A percentile compares a stretch with the other conserved stretches of the same genome.
Conservation (phyloP, 2,888 invertebrate species). For the Cephus nigrinus region DNA sequence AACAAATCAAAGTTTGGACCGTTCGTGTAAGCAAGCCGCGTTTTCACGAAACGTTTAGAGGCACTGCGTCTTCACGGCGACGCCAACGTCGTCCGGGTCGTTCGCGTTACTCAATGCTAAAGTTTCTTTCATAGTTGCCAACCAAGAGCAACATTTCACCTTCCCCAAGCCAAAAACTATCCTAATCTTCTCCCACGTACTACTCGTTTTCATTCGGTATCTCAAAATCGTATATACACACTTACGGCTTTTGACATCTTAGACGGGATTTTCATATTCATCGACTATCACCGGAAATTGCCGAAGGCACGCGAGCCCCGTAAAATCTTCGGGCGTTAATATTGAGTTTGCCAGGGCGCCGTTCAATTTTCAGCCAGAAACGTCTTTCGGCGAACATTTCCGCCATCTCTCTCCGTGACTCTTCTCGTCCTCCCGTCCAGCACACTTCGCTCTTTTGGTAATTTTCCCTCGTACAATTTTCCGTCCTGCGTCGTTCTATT, state of each 20-base stretch:
- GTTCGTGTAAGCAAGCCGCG: neutral
- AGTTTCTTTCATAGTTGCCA: neutral
- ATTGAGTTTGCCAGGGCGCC: slow-evolving; percentile 5
- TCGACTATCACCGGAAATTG: neutral
- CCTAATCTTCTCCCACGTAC: neutral
- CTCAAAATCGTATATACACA: neutral
- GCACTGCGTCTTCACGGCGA: neutral
- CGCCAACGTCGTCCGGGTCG: neutral
- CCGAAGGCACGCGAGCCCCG: slow-evolving; percentile 4
- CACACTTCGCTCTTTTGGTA: slow-evolving; percentile 11
- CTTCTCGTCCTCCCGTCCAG: neutral
- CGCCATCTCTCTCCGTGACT: neutral
- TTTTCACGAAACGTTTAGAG: neutral
- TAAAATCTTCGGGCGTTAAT: slow-evolving; percentile 21
- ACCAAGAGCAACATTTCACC: neutral
- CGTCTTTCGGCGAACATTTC: slow-evolving; percentile 7
- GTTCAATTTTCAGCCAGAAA: slow-evolving; percentile 21
- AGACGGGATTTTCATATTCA: slow-evolving; percentile 2
- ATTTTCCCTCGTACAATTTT: slow-evolving; percentile 33
- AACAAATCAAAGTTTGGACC: neutral
- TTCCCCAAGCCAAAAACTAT: neutral
- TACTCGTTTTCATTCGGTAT: neutral
- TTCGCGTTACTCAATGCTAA: neutral
- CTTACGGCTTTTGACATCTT: neutral
- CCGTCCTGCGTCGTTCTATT: slow-evolving; percentile 13